These are phyloP conservation scores for Agrotis ipsilon DNA, from an alignment of 2,888 invertebrate species.

Conservation along the genomic window DNA sequence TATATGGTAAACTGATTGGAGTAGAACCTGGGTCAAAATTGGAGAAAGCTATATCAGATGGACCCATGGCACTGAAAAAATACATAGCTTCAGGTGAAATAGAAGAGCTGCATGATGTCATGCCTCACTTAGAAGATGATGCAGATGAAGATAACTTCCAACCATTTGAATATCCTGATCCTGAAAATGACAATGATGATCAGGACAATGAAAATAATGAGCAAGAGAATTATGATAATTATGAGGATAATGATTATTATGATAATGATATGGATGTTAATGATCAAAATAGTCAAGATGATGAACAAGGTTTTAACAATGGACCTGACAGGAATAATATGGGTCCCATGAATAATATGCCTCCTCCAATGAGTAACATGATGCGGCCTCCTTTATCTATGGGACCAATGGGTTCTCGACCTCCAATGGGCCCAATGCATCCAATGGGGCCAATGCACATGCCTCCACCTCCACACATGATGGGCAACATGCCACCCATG, in stretches of 20 bases:
- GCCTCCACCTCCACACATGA: slow-evolving; percentile 72
- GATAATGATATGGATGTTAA: slow-evolving; percentile 84
- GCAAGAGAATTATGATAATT: slow-evolving; percentile 76
- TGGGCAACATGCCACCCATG: slow-evolving; percentile 77
- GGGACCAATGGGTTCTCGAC: slow-evolving; percentile 67
- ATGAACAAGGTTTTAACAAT: slow-evolving; percentile 81
- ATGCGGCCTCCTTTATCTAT: slow-evolving; percentile 71
- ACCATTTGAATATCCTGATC: slow-evolving; percentile 87
- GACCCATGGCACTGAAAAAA: slow-evolving; percentile 94
- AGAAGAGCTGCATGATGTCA: slow-evolving; percentile 95
- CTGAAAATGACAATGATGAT: slow-evolving; percentile 75
- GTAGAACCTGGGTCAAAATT: slow-evolving; percentile 95
- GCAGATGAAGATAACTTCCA: slow-evolving; percentile 88
- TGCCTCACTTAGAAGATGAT: slow-evolving; percentile 93
- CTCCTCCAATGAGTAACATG: slow-evolving; percentile 69
- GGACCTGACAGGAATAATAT: slow-evolving; percentile 75
- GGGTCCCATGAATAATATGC: slow-evolving; percentile 69
- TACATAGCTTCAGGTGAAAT: slow-evolving; percentile 95
- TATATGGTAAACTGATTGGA: slow-evolving; percentile 95
- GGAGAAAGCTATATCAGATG: slow-evolving; percentile 94
- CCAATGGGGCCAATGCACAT: slow-evolving; percentile 70
- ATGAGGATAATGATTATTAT: slow-evolving; percentile 83
- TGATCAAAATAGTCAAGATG: slow-evolving; percentile 84
- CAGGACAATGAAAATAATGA: slow-evolving; percentile 70
- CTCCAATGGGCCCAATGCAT: slow-evolving; percentile 70